Conservation (phyloP, 2,113 vertebrate genomes). For the Festucalex cinctus region DNA sequence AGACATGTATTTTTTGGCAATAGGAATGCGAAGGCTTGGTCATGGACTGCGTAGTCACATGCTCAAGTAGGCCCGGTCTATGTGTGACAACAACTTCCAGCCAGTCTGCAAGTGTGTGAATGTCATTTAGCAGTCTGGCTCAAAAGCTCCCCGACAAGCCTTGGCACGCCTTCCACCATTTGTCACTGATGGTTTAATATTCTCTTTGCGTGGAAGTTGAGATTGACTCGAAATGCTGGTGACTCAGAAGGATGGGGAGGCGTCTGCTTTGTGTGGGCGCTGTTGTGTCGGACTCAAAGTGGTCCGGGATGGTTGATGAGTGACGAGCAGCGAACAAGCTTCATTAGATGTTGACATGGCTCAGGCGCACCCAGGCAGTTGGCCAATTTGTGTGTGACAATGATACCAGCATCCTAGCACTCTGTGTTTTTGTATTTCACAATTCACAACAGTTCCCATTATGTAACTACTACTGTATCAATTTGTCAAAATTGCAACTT, state of each 20-base stretch:
- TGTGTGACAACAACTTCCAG: slow-evolving; percentile 19
- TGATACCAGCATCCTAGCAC: no score
- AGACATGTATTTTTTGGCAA: neutral
- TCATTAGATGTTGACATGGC: neutral
- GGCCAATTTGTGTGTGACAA: neutral
- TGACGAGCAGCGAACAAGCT: neutral
- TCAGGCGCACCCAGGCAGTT: neutral
- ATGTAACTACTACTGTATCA: no score
- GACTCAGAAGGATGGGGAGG: neutral
- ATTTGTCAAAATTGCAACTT: no score
- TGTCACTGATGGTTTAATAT: neutral
- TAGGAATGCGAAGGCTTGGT: slow-evolving; percentile 26
- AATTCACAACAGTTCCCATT: no score
- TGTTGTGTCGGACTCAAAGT: neutral
- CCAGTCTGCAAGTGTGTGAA: neutral
- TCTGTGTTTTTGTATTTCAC: no score
- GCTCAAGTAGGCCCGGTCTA: slow-evolving; percentile 15
- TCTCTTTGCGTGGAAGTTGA: neutral
- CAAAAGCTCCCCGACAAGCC: neutral
- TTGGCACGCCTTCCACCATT: neutral
- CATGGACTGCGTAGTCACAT: slow-evolving; percentile 27
- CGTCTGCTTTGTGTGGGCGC: neutral
- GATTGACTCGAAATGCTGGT: neutral
- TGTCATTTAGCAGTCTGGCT: neutral
- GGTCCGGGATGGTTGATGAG: neutral